phyloP scores from a whole-genome alignment of 2,113 vertebrate species.

The Scophthalmus maximus region DNA sequence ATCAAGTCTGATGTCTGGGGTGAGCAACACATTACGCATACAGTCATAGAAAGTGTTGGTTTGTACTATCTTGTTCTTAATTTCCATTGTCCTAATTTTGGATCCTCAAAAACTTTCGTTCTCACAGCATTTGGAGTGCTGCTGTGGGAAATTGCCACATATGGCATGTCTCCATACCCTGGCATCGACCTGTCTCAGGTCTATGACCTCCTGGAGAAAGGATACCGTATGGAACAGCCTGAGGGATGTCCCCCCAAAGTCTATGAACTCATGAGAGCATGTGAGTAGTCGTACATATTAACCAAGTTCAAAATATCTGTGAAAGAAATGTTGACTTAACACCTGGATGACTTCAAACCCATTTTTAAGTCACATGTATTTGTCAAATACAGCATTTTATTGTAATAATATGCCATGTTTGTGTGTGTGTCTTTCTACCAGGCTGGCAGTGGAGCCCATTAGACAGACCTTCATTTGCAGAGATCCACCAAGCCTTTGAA shows the following conservation, averaged over 20 bases:
- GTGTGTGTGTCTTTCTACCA: slow-evolving; percentile 60
- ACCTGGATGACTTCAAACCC: background rate
- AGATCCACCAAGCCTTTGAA: slow-evolving; percentile 98
- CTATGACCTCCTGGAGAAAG: slow-evolving; percentile 98
- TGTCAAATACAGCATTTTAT: background rate
- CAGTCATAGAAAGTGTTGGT: background rate
- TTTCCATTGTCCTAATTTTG: background rate
- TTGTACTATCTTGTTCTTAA: background rate
- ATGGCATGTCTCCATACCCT: slow-evolving; percentile 99
- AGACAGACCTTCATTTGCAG: slow-evolving; percentile 95
- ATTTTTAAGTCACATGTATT: background rate
- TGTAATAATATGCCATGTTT: background rate
- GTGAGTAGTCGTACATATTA: slow-evolving; percentile 83
- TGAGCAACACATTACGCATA: slow-evolving; percentile 59
- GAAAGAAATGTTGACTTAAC: no score
- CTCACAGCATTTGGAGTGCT: slow-evolving; percentile 94
- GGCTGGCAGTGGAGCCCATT: slow-evolving; percentile 98
- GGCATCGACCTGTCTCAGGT: slow-evolving; percentile 99
- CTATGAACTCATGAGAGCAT: slow-evolving; percentile 98
- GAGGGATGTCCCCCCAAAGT: slow-evolving; percentile 98
- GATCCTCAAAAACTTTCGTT: background rate
- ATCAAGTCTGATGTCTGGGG: slow-evolving; percentile 99
- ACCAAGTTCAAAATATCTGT: background rate
- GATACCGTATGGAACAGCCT: slow-evolving; percentile 98
- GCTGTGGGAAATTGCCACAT: slow-evolving; percentile 98